Evolutionary conservation across 1,140 invertebrate species (phyloP), one percentile per base, ranked within the genome.

Genomic region (Euura saliciscinereae): DNA sequence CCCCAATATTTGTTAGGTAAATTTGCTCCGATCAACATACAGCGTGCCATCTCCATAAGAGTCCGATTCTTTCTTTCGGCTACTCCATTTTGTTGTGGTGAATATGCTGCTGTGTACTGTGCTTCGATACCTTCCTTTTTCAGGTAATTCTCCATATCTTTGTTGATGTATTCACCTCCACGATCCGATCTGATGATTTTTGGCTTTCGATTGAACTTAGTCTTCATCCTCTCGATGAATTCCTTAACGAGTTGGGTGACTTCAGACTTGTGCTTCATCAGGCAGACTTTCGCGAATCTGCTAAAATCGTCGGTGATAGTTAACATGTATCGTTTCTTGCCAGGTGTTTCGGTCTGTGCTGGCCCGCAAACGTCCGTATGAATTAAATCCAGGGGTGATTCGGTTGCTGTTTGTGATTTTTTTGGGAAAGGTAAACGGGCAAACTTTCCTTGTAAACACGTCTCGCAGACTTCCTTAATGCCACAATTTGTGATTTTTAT

Each of bases 261-360:
- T 45, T 74, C 44, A 13, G 8, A 59, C 66, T 84, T 82, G 43
- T 72, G 67, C 68, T 78, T 74, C 43, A 83, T 80, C 5, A 82
- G 46, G 72, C 78, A 83, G 42, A 80, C 73, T 51, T 77, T 68
- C 7, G 66, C 69, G 73, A 82, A 84, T 76, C 79, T 74, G n/a
- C 79, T 82, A 75, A 65, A 86, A 75, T 87, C 83, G 75, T 85
- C 84, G 45, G 79, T 79, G 59, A 83, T 82, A 45, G 78, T 79
- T 46, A 84, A 74, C 75, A 84, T 81, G 74, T 85, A 85, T 43
- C 75, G 79, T 43, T 75, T 65, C 43, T 78, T 77, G 66, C 83
- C 76, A 13, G 78, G 66, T 2, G 79, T 80, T 13, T 65, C 28
- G 45, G 68, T 65, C 43, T 65, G 44, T 72, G 82, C 79, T 42